Evolutionary conservation across 2,888 invertebrate species (phyloP), one percentile per base, ranked within the genome.

Genomic region (Belgica antarctica): DNA sequence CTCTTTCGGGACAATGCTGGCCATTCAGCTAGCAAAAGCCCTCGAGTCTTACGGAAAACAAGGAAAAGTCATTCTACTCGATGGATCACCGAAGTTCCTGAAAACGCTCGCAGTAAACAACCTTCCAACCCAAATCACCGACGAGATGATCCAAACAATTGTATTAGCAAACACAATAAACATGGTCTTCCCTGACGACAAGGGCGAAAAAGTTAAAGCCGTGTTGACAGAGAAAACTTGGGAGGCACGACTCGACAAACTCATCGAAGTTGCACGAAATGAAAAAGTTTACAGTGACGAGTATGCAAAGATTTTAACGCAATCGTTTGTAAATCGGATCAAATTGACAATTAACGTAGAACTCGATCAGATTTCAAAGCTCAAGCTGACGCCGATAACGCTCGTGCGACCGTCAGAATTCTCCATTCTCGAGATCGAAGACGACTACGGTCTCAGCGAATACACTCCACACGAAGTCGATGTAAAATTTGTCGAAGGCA

Each of bases 1-100:
- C 81, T 97, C 96, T 12, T 96, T 87, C 76, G 97, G 97, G 57
- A 82, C 88, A 0, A 78, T 89, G 25, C 82, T 94, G 22, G 88
- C 89, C 0, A 79, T 95, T 70, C 91, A 94, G 77, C 80, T 96
- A 71, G 89, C 88, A 2, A 80, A 85, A 8, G 82, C 84, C 75
- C 80, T 96, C 41, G 92, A 93, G 78, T 80, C 79, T 4, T 81
- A 84, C 74, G 89, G 89, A 73, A 81, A 82, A 69, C 80, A 76
- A n/a, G 90, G 90, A 1, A 82, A 83, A 47, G 74, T 91, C 1
- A 81, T 89, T 74, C 83, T 93, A 12, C 82, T 97, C 62, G 96
- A 96, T 77, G 94, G 95, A 10, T 84, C 90, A 0, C 92, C 91
- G 0, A 84, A 87, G 31, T 86, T 87, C 75, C 80, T 92, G 15